These are phyloP conservation scores for roundworm (Caenorhabditis elegans) DNA, from an alignment of 1,140 invertebrate species.

Conservation along the genomic window DNA sequence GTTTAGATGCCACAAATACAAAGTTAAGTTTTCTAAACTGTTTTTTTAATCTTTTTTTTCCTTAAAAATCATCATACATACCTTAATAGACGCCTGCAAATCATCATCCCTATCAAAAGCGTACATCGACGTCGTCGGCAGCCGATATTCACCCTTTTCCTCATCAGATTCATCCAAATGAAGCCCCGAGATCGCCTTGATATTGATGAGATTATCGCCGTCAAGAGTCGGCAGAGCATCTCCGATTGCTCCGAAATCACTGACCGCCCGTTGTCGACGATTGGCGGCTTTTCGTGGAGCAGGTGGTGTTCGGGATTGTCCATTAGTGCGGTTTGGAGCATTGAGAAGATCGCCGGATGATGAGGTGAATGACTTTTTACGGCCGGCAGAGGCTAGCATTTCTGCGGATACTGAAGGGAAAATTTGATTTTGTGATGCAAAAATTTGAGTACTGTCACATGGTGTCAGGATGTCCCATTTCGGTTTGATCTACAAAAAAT, in stretches of 20 bases:
- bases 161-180: conserved; percentile 53
- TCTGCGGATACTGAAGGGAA: not conserved
- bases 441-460: too few relatives aligned
- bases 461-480: too few relatives aligned
- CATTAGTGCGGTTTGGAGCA: conserved; percentile 3
- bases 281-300: conserved; percentile 37
- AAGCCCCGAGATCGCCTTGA: conserved; percentile 40
- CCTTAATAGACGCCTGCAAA: conserved; percentile 31
- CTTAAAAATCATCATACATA: not conserved
- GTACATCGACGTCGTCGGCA: conserved; percentile 58
- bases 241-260: conserved; percentile 62
- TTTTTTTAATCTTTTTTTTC: too few relatives aligned
- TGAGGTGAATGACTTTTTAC: not conserved
- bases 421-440: not conserved
- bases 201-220: conserved; percentile 57
- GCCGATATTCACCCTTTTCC: conserved; percentile 54
- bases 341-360: not conserved
- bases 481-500: too few relatives aligned
- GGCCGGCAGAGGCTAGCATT: not conserved
- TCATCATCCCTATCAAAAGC: conserved; percentile 55
- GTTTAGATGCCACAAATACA: too few relatives aligned
- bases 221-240: conserved; percentile 59
- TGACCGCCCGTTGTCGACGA: conserved; percentile 57
- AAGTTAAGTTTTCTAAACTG: too few relatives aligned
- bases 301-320: conserved; percentile 51